Conservation (phyloP, 2,888 invertebrate species). For the Nesidiocoris tenuis region DNA sequence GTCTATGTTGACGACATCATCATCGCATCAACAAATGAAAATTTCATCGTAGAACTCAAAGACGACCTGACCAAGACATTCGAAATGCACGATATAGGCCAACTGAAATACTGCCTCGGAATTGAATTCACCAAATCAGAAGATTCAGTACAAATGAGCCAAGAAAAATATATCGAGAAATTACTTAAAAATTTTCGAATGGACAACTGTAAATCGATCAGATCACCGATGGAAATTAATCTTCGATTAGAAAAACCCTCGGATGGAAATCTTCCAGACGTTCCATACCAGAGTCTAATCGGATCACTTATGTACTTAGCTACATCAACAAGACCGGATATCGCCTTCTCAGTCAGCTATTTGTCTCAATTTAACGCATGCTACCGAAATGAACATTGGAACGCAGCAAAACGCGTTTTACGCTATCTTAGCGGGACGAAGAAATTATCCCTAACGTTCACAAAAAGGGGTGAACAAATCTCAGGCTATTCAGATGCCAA, state of each 20-base stretch:
- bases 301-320: slow-evolving; percentile 42
- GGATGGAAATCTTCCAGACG: neutral
- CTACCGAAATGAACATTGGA: slow-evolving; percentile 36
- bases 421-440: slow-evolving; percentile 45
- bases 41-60: neutral
- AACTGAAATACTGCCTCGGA: slow-evolving; percentile 2
- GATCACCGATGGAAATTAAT: slow-evolving; percentile 10
- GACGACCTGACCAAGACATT: neutral
- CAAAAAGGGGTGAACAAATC: neutral
- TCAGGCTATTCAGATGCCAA: neutral
- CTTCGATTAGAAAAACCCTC: neutral
- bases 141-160: too few relatives aligned
- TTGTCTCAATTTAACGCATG: slow-evolving; percentile 15
- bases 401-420: slow-evolving; percentile 47
- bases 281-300: slow-evolving; percentile 47
- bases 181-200: too few relatives aligned
- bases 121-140: neutral
- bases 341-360: slow-evolving; percentile 21
- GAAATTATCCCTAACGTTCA: slow-evolving; percentile 6
- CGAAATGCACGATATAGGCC: slow-evolving; percentile 2
- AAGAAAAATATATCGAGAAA: too few relatives aligned
- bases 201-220: too few relatives aligned
- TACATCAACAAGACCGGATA: slow-evolving; percentile 31
- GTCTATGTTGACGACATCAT: too few relatives aligned
- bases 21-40: slow-evolving; percentile 8